phyloP scores from a whole-genome alignment of 2,113 vertebrate species.

The Petaurus breviceps region DNA sequence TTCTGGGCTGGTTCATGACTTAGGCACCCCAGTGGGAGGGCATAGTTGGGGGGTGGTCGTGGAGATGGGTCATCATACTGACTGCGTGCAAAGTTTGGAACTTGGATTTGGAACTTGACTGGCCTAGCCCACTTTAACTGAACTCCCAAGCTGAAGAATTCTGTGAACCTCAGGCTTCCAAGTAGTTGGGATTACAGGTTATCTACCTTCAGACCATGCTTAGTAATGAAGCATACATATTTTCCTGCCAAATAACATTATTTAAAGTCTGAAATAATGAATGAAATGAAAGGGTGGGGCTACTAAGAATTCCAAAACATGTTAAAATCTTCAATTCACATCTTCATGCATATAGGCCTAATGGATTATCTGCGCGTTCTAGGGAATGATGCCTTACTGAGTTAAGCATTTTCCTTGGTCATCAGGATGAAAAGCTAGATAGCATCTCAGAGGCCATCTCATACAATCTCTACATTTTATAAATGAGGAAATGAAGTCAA shows the following conservation, averaged over 20 bases:
- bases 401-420: not conserved
- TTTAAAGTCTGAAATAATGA: slow-evolving; percentile 39
- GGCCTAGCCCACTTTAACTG: not conserved
- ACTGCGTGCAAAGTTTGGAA: not conserved
- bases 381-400: slow-evolving; percentile 5
- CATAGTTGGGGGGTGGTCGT: too few relatives aligned
- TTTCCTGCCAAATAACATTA: slow-evolving; percentile 22
- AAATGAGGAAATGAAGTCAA: not conserved
- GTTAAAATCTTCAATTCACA: not conserved
- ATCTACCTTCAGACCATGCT: not conserved
- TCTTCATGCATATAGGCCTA: not conserved
- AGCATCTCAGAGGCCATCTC: not conserved
- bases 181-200: not conserved
- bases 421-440: not conserved
- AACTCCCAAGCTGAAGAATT: not conserved
- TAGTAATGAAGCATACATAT: slow-evolving; percentile 10
- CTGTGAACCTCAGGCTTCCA: not conserved
- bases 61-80: not conserved
- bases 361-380: slow-evolving; percentile 1
- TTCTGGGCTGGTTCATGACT: accelerated
- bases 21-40: not conserved
- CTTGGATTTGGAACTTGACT: not conserved
- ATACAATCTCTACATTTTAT: not conserved
- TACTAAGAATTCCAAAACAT: slow-evolving; percentile 22
- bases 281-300: not conserved